A percentile compares a stretch with the other conserved stretches of the same genome.
phyloP scores from a whole-genome alignment of 2,113 vertebrate genomes.

The Orthochromis malagaraziensis region DNA sequence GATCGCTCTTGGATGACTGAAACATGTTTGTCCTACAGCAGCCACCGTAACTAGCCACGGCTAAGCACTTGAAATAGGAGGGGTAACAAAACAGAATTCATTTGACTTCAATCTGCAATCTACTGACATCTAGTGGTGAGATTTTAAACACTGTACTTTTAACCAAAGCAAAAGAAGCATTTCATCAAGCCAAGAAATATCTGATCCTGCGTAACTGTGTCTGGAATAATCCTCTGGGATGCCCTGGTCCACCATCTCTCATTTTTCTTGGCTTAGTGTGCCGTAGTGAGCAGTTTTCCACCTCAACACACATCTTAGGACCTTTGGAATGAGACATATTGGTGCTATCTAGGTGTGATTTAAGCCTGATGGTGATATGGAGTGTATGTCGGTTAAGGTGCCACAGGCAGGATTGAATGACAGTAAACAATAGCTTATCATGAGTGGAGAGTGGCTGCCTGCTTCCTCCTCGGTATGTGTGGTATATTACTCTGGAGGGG shows the following conservation, averaged over 20 bases:
- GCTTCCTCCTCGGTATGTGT: background rate
- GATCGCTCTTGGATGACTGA: background rate
- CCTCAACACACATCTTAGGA: background rate
- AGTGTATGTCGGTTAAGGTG: background rate
- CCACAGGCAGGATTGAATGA: background rate
- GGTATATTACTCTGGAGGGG: background rate
- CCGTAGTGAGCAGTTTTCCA: background rate
- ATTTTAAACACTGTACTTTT: background rate
- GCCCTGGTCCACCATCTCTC: background rate
- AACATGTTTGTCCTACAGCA: background rate
- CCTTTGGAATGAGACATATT: background rate
- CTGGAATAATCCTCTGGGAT: background rate
- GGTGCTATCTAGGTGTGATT: background rate
- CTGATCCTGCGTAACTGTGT: background rate
- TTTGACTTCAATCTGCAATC: background rate
- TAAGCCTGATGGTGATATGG: background rate
- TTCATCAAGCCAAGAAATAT: background rate
- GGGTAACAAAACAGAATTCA: background rate
- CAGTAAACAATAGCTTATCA: conserved; percentile 20
- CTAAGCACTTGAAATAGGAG: background rate
- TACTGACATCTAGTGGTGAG: background rate
- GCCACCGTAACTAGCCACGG: background rate
- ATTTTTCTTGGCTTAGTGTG: background rate
- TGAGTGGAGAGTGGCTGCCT: background rate
- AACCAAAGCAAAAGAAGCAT: background rate